Evolutionary conservation across 2,113 vertebrate species (phyloP), one percentile per base, ranked within the genome.

Genomic region (Himantopus leucocephalus): DNA sequence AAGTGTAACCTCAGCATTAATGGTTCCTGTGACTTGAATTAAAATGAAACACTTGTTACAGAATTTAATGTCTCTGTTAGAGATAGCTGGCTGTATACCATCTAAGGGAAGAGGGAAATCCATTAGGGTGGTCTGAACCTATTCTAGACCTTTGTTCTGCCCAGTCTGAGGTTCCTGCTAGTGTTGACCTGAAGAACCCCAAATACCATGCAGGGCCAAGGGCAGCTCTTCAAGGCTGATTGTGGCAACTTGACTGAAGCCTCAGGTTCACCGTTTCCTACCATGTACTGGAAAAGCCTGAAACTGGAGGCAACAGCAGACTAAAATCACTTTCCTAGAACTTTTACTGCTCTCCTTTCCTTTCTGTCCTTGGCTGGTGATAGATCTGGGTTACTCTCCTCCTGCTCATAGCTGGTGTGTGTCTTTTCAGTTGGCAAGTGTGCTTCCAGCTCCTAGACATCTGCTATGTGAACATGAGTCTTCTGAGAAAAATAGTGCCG

Each of bases 351-450:
- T 84, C 90, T 77, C 43, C 79, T 90, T 94, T 90, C 72, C 79
- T 90, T 95, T 76, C 94, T 93, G 86, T 81, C 86, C 79, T 88
- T 94, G 68, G 47, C 88, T 93, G 85, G 10, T 78, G 88, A 84
- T 64, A 89, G 56, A 81, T 91, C 52, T 76, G 82, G 89, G 88
- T 83, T 95, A 84, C 64, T 72, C 64, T 93, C 82, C 79, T 92
- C 72, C 91, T 94, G 79, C 88, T 96, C 30, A 14, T 63, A 72
- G 30, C 5, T 88, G 72, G 41, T 95, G 50, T 92, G 88, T 92
- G 62, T 89, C 94, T 94, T 71, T 88, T 83, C 68, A 68, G 35
- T 75, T 97, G 96, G 83, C 89, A 95, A 91, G 21, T 82, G 66
- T 84, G 34, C 24, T 87, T 84, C 62, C 80, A 95, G 86, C 73